Percentiles rank a stretch among this genome's conserved stretches.
Conservation (phyloP, 2,113 vertebrate genomes). For the Cathartes aura region DNA sequence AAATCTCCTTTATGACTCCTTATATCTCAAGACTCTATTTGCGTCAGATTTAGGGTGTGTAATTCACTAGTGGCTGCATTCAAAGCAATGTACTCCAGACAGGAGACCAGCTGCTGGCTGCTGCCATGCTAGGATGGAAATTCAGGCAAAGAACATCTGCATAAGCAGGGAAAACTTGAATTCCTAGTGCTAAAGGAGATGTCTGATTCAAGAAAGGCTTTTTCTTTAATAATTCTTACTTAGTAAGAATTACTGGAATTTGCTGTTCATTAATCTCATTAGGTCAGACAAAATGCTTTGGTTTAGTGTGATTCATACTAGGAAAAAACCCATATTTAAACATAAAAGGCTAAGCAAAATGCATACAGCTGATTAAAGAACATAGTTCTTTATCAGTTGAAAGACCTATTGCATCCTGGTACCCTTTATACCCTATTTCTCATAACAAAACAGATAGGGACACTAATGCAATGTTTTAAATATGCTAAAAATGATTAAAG, state of each 20-base stretch:
- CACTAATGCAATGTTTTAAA: neutral
- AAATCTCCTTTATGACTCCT: slow-evolving; percentile 33
- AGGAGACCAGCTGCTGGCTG: neutral
- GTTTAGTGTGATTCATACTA: neutral
- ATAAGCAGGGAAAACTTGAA: neutral
- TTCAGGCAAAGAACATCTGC: neutral
- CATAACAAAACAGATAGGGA: neutral
- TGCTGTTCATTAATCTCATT: neutral
- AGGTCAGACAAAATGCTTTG: neutral
- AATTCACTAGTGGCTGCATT: slow-evolving; percentile 2
- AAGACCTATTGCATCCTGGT: neutral
- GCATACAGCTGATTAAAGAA: neutral
- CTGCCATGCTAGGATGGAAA: neutral
- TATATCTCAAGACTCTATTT: slow-evolving; percentile 22
- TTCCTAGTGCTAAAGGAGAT: neutral
- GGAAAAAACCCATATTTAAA: fast-evolving
- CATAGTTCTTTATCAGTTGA: neutral
- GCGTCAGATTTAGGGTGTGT: neutral
- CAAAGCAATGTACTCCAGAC: neutral
- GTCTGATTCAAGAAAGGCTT: neutral
- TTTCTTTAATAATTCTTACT: neutral
- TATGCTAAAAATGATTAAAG: neutral
- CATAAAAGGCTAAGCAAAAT: neutral
- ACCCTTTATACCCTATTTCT: neutral
- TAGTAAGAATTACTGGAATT: neutral